Evolutionary conservation across 2,113 vertebrate genomes (phyloP), one percentile per base, ranked within the genome.

Genomic region (Thunnus maccoyii): DNA sequence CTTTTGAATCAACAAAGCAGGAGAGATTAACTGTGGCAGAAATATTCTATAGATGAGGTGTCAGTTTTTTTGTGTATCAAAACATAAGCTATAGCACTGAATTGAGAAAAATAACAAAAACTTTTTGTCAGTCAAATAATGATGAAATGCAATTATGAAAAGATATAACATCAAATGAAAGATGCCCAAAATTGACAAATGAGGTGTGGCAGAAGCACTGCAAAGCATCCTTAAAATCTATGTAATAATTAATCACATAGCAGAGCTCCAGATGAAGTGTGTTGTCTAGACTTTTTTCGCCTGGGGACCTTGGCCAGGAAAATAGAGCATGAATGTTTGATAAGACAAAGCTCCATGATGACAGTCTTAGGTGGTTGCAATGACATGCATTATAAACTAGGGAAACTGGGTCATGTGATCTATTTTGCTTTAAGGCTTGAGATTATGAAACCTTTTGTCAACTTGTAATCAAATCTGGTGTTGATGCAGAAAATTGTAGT

Each of bases 291-390:
- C 78, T 25, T 67, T 74, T 47, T 67, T 68, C 14, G 13, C 76
- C 56, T 3, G 9, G 82, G 64, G 78, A 67, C 69, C 55, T 73
- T 78, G 64, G 78, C 18, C 18, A 56, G 57, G 80, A 80, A 85
- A 88, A 80, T 67, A 22, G 70, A 64, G 69, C 83, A 84, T 88
- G 58, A 89, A 88, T 80, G 68, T 91, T 88, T 79, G 73, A 92
- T 90, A 88, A 71, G 60, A 68, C 71, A 70, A 62, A 18, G 69
- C 71, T 70, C 30, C 22, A 9, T 30, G 13, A 25, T 54, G 73
- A 58, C 22, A 4, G 30, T 46, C 13, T 18, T 46, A 30, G 16
- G 30, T 69, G 25, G 47, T 11, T 52, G 17, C 61, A 22, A 30
- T 55, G 71, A 66, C 60, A 52, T 77, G 32, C n/a, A 61, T 48